These are phyloP conservation scores for Cephalopholis sonnerati DNA, from an alignment of 2,113 vertebrate species.

Conservation along the genomic window DNA sequence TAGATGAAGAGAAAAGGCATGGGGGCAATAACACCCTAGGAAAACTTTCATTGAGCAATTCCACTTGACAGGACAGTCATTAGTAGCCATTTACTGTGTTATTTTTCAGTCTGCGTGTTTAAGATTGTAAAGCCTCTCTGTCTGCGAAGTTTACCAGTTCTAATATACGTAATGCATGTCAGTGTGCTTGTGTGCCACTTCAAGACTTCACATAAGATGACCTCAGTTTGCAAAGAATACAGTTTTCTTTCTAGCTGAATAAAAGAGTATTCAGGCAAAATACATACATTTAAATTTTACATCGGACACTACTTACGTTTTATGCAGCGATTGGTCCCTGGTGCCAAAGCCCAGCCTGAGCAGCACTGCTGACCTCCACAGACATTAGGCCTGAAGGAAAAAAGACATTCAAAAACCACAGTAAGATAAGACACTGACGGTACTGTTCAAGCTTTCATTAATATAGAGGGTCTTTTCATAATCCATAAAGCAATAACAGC, in stretches of 20 bases:
- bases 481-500: constrained; percentile 31
- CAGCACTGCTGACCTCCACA: constrained; percentile 96
- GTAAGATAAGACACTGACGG: constrained; percentile 39
- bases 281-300: not conserved
- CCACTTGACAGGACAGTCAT: constrained; percentile 67
- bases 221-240: constrained; percentile 13
- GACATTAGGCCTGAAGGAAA: constrained; percentile 90
- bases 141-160: constrained; percentile 45
- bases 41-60: constrained; percentile 70
- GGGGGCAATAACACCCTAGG: constrained; percentile 54
- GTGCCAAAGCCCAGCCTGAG: constrained; percentile 93
- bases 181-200: constrained; percentile 13
- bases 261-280: not conserved
- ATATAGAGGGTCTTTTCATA: constrained; percentile 18
- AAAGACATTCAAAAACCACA: constrained; percentile 29
- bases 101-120: constrained; percentile 52
- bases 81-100: constrained; percentile 65
- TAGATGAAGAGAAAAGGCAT: constrained; percentile 62
- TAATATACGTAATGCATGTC: constrained; percentile 29
- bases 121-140: constrained; percentile 44
- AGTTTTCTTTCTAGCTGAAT: not conserved
- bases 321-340: constrained; percentile 93
- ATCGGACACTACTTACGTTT: constrained; percentile 90
- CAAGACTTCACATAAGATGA: not conserved
- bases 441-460: constrained; percentile 4